A percentile compares a stretch with the other conserved stretches of the same genome.
Conservation (phyloP, 1,140 invertebrate species). For the Drosophila malerkotliana region DNA sequence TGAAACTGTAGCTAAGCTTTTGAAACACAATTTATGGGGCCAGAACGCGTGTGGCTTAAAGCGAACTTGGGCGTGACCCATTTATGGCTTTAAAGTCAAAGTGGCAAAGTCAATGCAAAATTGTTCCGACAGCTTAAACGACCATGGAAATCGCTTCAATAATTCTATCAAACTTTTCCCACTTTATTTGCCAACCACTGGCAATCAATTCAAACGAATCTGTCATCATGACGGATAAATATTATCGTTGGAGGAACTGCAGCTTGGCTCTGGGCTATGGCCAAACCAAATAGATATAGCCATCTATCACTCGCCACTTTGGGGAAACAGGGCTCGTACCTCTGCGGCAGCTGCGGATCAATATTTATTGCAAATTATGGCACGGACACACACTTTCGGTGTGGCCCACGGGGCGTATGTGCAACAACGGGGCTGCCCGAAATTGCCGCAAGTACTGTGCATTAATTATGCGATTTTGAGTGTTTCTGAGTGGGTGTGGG, state of each 20-base stretch:
- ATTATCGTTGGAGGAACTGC: conserved; percentile 20
- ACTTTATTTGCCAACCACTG: not conserved
- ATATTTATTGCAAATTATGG: conserved; percentile 49
- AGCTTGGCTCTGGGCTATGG: conserved; percentile 17
- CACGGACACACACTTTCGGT: conserved; percentile 14
- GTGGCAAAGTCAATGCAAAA: conserved; percentile 9
- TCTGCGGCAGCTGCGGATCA: conserved; percentile 27
- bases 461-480: conserved; percentile 57
- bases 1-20: conserved; percentile 55
- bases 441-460: conserved; percentile 30
- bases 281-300: conserved; percentile 16
- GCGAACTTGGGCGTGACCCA: conserved; percentile 25
- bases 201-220: conserved; percentile 23
- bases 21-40: conserved; percentile 54
- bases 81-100: conserved; percentile 25
- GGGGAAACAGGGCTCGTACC: conserved; percentile 1
- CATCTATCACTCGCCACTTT: conserved; percentile 11
- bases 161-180: conserved; percentile 13
- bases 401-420: conserved; percentile 45
- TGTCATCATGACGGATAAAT: conserved; percentile 41
- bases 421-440: conserved; percentile 29
- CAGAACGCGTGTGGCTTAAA: conserved; percentile 27
- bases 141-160: not conserved
- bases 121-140: conserved; percentile 4
- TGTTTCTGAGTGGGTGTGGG: conserved; percentile 20